Evolutionary conservation across 2,797 vertebrate genomes (phyloP).

Genomic region (Chloroceryle inda): DNA sequence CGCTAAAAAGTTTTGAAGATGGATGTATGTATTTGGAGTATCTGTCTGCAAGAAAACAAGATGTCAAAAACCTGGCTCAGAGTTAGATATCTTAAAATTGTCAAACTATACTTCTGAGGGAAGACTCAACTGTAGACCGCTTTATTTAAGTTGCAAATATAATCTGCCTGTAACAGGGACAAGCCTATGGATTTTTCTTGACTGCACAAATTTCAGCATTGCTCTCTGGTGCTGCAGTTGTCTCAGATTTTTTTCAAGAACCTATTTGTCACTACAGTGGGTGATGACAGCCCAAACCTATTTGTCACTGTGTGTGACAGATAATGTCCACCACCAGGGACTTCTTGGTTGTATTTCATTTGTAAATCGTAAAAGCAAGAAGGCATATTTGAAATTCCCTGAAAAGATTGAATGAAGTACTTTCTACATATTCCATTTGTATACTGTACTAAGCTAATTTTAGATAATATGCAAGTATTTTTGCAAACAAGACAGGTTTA

Average conservation of each 20-base stretch:
- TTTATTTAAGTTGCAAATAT: neutral
- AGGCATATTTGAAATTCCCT: neutral
- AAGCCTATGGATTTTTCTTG: constrained; percentile 23
- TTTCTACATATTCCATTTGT: neutral
- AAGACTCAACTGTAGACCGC: neutral
- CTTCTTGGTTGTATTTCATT: constrained; percentile 25
- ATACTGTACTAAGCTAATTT: neutral
- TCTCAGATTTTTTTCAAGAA: constrained; percentile 46
- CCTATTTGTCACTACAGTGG: constrained; percentile 37
- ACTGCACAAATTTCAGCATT: neutral
- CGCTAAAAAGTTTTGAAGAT: neutral
- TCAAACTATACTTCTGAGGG: neutral
- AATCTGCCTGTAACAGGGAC: neutral
- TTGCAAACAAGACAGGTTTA: neutral
- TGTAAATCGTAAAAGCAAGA: constrained; percentile 52
- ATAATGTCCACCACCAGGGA: constrained; percentile 40
- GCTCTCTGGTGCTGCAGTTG: neutral
- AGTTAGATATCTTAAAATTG: neutral
- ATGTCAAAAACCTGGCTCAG: neutral
- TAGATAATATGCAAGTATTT: neutral
- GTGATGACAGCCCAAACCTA: constrained; percentile 45
- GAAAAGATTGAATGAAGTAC: neutral
- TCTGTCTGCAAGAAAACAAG: neutral
- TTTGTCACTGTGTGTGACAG: constrained; percentile 56
- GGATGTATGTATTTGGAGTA: neutral